Evolutionary conservation across 2,888 invertebrate species (phyloP).

Genomic region (Aromia moschata): DNA sequence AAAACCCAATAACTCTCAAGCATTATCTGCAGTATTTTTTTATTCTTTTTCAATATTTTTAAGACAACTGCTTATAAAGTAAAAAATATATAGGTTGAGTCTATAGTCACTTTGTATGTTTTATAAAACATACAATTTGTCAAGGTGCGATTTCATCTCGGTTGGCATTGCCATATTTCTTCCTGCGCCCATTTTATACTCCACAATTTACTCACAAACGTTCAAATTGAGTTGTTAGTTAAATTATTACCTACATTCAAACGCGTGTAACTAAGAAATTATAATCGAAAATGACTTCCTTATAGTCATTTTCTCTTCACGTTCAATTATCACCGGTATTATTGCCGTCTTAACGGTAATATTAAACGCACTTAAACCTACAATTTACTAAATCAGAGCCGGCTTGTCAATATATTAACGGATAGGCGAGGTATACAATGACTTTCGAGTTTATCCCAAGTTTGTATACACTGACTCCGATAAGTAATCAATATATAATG

Average conservation of each 20-base stretch:
- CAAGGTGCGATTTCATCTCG: background rate
- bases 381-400: background rate
- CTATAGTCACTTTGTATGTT: too few species aligned
- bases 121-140: too few species aligned
- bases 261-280: conserved; percentile 27
- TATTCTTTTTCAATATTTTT: too few species aligned
- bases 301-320: conserved; percentile 11
- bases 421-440: too few species aligned
- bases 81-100: too few species aligned
- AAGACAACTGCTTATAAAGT: too few species aligned
- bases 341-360: conserved; percentile 14
- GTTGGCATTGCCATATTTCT: background rate
- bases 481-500: too few species aligned
- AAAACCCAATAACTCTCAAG: too few species aligned
- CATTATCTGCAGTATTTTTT: too few species aligned
- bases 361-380: background rate
- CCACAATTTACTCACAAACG: conserved; percentile 13
- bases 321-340: conserved; percentile 6
- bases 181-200: background rate
- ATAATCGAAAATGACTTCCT: conserved; percentile 18
- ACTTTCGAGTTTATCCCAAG: too few species aligned
- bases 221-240: conserved; percentile 23
- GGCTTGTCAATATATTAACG: background rate
- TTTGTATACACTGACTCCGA: too few species aligned
- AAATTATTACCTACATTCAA: conserved; percentile 13